A percentile compares a stretch with the other conserved stretches of the same genome.
phyloP scores from a whole-genome alignment of 2,888 invertebrate species.

The Chrysolina haemoptera region DNA sequence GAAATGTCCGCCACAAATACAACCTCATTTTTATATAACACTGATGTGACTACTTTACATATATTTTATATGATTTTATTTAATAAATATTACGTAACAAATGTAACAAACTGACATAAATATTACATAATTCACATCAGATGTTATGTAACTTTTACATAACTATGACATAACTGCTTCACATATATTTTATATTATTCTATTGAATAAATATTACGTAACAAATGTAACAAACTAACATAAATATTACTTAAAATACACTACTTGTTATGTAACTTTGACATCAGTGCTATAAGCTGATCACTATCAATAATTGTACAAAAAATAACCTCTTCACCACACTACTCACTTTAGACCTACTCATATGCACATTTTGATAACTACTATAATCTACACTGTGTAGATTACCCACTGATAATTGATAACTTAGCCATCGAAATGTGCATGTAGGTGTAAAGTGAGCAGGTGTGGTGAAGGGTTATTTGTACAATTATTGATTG shows the following conservation, averaged over 20 bases:
- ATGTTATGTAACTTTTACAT: background rate
- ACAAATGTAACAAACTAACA: background rate
- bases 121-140: background rate
- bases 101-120: background rate
- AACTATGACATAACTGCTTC: too few relatives aligned
- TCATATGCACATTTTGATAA: background rate
- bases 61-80: background rate
- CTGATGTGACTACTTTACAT: background rate
- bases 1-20: conserved; percentile 17
- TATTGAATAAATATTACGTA: background rate
- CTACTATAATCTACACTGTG: background rate
- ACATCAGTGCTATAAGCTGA: background rate
- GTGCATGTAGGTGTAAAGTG: background rate
- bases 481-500: too few relatives aligned
- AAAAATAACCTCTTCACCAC: background rate
- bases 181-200: background rate
- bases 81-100: background rate
- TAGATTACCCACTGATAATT: background rate
- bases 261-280: background rate
- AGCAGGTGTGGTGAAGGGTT: too few relatives aligned
- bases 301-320: background rate
- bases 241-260: background rate
- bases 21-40: conserved; percentile 6
- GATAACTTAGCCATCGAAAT: background rate
- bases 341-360: background rate